These are phyloP conservation scores for Pterocles burchelli DNA, from an alignment of 2,113 vertebrate genomes.

Conservation along the genomic window DNA sequence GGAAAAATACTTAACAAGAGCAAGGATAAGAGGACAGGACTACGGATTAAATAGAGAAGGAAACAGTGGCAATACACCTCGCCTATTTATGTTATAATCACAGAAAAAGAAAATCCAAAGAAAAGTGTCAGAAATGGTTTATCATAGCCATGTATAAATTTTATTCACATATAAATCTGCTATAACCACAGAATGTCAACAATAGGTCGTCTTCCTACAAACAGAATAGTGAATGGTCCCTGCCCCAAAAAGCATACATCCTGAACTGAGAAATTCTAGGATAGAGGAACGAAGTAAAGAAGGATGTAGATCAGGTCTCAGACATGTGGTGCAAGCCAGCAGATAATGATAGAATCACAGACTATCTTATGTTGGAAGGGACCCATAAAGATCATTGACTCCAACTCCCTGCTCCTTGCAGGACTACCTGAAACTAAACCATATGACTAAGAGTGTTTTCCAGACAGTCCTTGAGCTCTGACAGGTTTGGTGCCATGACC, in stretches of 20 bases:
- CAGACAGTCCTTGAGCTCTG: not conserved
- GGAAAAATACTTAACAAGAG: not conserved
- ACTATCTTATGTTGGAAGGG: not conserved
- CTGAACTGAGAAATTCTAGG: not conserved
- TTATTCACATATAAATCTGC: not conserved
- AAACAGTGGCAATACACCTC: not conserved
- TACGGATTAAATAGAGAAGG: not conserved
- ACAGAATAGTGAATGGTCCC: not conserved
- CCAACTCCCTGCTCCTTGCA: accelerated
- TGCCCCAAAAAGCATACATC: not conserved
- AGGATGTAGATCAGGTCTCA: not conserved
- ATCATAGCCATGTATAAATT: not conserved
- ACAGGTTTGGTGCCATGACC: not conserved
- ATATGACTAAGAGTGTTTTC: not conserved
- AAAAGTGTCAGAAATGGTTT: not conserved
- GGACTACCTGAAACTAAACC: not conserved
- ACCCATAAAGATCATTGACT: accelerated
- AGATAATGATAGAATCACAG: not conserved
- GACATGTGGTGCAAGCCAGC: not conserved
- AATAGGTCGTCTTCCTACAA: not conserved
- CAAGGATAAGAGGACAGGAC: not conserved
- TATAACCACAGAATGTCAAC: not conserved
- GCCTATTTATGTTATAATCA: not conserved
- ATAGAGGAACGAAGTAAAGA: not conserved
- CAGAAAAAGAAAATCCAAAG: not conserved